Percentiles rank a stretch among this genome's conserved stretches.
phyloP scores from a whole-genome alignment of 2,113 vertebrate genomes.

The Smithornis capensis region DNA sequence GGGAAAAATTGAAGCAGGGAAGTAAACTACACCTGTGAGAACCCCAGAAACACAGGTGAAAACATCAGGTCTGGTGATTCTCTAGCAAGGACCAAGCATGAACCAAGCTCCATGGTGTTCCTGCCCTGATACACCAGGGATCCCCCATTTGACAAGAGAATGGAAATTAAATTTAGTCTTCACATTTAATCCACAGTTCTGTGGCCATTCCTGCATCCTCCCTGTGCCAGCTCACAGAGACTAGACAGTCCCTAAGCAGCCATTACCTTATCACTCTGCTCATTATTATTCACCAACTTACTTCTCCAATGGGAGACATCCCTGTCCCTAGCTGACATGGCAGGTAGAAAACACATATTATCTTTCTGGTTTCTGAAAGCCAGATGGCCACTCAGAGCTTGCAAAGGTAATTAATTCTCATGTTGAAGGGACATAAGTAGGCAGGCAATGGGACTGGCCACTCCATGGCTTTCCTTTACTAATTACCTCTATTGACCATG shows the following conservation, averaged over 20 bases:
- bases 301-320: background rate
- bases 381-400: background rate
- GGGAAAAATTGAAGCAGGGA: background rate
- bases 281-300: background rate
- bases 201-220: background rate
- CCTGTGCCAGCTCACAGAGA: background rate
- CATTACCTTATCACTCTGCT: background rate
- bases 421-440: background rate
- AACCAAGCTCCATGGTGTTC: background rate
- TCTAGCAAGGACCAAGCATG: background rate
- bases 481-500: background rate
- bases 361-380: background rate
- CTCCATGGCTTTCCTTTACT: background rate
- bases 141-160: background rate
- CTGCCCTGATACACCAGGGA: background rate
- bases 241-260: background rate
- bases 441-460: background rate
- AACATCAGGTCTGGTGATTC: background rate
- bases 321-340: fast-evolving
- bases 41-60: background rate
- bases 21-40: background rate
- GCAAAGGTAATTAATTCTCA: background rate
- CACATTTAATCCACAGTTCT: background rate
- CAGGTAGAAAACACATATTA: background rate
- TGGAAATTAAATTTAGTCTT: background rate